Evolutionary conservation across 2,888 invertebrate species (phyloP).

Genomic region (Sepioteuthis lessoniana): DNA sequence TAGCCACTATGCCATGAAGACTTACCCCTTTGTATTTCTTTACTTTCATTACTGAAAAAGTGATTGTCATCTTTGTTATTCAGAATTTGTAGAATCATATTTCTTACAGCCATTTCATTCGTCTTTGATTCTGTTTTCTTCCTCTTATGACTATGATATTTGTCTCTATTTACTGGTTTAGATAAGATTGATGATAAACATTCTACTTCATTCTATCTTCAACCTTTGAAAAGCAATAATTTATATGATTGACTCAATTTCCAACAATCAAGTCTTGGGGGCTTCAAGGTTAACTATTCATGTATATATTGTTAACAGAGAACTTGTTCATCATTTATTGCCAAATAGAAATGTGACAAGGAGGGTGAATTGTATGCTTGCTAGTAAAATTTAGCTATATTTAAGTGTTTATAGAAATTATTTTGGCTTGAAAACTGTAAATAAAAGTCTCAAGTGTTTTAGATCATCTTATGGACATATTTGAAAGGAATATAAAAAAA

Average conservation of each 20-base stretch:
- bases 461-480: too few relatives aligned
- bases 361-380: too few relatives aligned
- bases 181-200: neutral
- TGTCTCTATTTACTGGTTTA: neutral
- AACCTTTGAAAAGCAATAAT: neutral
- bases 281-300: neutral
- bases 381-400: too few relatives aligned
- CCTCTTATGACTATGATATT: neutral
- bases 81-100: neutral
- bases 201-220: neutral
- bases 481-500: too few relatives aligned
- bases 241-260: neutral
- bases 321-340: too few relatives aligned
- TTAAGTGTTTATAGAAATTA: too few relatives aligned
- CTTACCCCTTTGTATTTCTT: too few relatives aligned
- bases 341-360: too few relatives aligned
- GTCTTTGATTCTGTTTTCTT: neutral
- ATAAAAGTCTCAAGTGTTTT: too few relatives aligned
- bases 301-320: neutral
- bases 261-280: neutral
- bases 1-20: too few relatives aligned
- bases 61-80: neutral
- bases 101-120: neutral
- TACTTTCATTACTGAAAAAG: too few relatives aligned
- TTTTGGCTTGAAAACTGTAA: too few relatives aligned